These are phyloP conservation scores for Meteorus cinctellus DNA, from an alignment of 2,888 invertebrate genomes.

Conservation along the genomic window DNA sequence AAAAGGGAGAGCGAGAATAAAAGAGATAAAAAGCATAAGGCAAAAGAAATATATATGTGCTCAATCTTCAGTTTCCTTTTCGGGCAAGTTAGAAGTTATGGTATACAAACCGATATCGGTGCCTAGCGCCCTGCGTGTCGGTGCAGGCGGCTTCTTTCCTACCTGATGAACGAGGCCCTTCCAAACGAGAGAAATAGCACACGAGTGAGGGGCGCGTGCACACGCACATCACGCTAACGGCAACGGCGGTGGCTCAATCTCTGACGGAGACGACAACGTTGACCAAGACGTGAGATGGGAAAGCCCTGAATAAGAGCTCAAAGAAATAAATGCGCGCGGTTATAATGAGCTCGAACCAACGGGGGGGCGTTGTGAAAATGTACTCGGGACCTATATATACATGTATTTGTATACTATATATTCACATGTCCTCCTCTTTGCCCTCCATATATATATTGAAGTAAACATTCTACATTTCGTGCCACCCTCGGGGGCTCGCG, in stretches of 20 bases:
- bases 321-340: constrained; percentile 56
- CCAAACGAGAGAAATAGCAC: constrained; percentile 8
- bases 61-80: constrained; percentile 23
- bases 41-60: constrained; percentile 1
- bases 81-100: constrained; percentile 24
- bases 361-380: constrained; percentile 61
- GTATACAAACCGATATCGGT: constrained; percentile 28
- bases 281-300: constrained; percentile 44
- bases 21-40: constrained; percentile 13
- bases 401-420: constrained; percentile 3
- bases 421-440: constrained; percentile 24
- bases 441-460: neutral
- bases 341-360: constrained; percentile 70
- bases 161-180: constrained; percentile 63
- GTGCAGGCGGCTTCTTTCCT: constrained; percentile 72
- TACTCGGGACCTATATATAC: constrained; percentile 37
- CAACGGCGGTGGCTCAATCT: constrained; percentile 33
- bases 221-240: constrained; percentile 58
- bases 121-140: constrained; percentile 72
- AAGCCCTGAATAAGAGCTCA: constrained; percentile 21
- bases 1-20: constrained; percentile 35
- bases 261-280: constrained; percentile 13
- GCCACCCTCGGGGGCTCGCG: constrained; percentile 36
- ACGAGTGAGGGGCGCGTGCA: constrained; percentile 47
- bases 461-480: constrained; percentile 16